Evolutionary conservation across 2,888 invertebrate species (phyloP).

Genomic region (Beris chalybata): DNA sequence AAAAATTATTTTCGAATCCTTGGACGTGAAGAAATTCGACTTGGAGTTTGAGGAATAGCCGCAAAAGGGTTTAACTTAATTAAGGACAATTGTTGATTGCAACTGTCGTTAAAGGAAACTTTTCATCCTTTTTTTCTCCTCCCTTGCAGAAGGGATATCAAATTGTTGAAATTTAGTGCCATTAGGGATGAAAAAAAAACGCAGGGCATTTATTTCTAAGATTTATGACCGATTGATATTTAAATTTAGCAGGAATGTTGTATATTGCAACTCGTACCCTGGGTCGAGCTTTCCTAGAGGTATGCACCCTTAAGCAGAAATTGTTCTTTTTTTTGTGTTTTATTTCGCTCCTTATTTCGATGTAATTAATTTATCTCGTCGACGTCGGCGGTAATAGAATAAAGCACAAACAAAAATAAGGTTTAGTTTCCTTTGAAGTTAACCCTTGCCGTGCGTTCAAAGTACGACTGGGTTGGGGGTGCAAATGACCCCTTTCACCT

Average conservation of each 20-base stretch:
- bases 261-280: too few species aligned
- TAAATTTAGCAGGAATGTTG: conserved; percentile 11
- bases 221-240: conserved; percentile 33
- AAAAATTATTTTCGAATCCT: background rate
- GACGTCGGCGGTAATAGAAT: too few species aligned
- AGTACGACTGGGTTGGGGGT: too few species aligned
- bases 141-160: conserved; percentile 12
- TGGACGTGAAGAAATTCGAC: conserved; percentile 4
- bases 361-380: too few species aligned
- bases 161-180: conserved; percentile 17
- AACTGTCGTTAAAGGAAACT: conserved; percentile 32
- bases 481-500: too few species aligned
- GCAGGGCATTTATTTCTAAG: conserved; percentile 25
- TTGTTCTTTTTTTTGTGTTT: too few species aligned
- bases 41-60: conserved; percentile 19
- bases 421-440: too few species aligned
- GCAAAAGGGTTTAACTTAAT: conserved; percentile 36
- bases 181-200: conserved; percentile 25
- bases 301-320: too few species aligned
- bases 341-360: too few species aligned
- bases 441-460: too few species aligned
- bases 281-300: too few species aligned
- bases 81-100: conserved; percentile 35
- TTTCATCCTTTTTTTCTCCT: background rate
- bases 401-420: too few species aligned